These are phyloP conservation scores for Flexamia atlantica DNA, from an alignment of 2,888 invertebrate species.

Conservation along the genomic window DNA sequence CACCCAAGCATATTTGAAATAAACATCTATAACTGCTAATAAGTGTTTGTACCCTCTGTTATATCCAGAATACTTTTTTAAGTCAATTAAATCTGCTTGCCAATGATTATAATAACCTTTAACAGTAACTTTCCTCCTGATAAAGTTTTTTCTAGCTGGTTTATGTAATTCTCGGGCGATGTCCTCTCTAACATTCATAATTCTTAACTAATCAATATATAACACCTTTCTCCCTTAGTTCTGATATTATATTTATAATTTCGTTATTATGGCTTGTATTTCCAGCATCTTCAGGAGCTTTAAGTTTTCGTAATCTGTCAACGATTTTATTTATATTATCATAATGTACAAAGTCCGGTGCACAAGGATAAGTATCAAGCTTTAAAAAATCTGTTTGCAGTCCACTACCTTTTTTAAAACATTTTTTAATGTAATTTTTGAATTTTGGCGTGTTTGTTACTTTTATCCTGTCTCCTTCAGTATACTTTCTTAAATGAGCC, in stretches of 20 bases:
- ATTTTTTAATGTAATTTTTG: not conserved
- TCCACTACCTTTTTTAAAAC: not conserved
- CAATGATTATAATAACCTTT: not conserved
- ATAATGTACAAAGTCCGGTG: not conserved
- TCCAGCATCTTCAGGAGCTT: not conserved
- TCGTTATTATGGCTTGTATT: not conserved
- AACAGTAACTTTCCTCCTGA: not conserved
- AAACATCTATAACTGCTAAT: not conserved
- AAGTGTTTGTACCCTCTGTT: not conserved
- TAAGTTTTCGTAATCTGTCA: not conserved
- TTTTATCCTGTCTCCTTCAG: not conserved
- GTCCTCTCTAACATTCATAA: not conserved
- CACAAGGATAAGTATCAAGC: not conserved
- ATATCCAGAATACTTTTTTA: not conserved
- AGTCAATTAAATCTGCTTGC: not conserved
- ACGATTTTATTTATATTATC: not conserved
- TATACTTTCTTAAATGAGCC: not conserved
- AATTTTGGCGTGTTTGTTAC: not conserved
- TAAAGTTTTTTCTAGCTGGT: not conserved
- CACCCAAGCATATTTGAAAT: not conserved
- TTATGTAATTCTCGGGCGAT: not conserved
- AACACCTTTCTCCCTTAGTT: not conserved
- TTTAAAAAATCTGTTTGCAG: not conserved
- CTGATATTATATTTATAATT: not conserved
- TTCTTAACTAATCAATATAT: not conserved